These are phyloP conservation scores for Zaprionus capensis DNA, from an alignment of 1,140 invertebrate genomes.

Conservation along the genomic window DNA sequence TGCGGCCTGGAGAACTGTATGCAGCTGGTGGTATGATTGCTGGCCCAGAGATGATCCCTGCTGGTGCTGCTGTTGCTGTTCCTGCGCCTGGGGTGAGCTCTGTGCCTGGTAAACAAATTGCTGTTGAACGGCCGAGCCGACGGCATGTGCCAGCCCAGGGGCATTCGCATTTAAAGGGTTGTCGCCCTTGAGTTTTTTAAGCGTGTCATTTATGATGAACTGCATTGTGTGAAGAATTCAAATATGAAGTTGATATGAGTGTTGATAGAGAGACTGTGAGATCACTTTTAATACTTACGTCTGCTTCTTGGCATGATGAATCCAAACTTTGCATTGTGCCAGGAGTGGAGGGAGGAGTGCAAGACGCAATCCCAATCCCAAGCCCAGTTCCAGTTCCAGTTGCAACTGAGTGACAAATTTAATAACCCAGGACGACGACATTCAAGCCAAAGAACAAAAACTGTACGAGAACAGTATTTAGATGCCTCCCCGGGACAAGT, in stretches of 20 bases:
- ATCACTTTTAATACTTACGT: conserved; percentile 84
- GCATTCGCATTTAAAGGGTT: conserved; percentile 63
- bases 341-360: conserved; percentile 31
- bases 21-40: conserved; percentile 68
- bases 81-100: conserved; percentile 45
- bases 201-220: conserved; percentile 84
- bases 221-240: conserved; percentile 27
- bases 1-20: conserved; percentile 55
- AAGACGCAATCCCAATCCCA: conserved; percentile 27
- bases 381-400: conserved; percentile 40
- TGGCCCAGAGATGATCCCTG: conserved; percentile 18
- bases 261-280: neutral
- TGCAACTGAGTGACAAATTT: conserved; percentile 81
- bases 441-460: conserved; percentile 62
- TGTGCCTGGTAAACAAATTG: conserved; percentile 64
- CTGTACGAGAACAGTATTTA: conserved; percentile 49
- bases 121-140: conserved; percentile 59
- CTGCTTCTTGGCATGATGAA: conserved; percentile 87
- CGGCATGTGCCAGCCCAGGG: conserved; percentile 59
- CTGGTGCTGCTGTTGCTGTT: conserved; percentile 2
- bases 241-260: neutral
- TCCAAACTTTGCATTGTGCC: conserved; percentile 87
- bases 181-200: conserved; percentile 82
- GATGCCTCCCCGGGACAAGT: conserved; percentile 59
- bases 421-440: conserved; percentile 76